A percentile compares a stretch with the other conserved stretches of the same genome.
phyloP scores from a whole-genome alignment of 2,113 vertebrate species.

The Psammodynastes pulverulentus region DNA sequence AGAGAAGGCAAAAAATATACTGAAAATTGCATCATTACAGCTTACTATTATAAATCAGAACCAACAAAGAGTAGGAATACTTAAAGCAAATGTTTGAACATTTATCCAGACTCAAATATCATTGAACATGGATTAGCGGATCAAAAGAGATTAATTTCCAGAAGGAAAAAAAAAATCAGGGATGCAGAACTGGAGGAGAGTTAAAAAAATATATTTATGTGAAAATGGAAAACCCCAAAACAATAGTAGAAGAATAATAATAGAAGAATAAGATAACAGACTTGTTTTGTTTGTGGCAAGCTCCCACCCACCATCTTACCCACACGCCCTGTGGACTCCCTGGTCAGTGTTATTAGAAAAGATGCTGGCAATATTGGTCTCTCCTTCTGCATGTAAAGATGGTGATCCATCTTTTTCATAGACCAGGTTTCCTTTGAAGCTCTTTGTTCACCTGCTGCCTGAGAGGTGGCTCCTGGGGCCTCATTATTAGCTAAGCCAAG shows the following conservation, averaged over 20 bases:
- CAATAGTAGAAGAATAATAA: background rate
- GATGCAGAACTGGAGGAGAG: background rate
- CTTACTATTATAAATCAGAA: background rate
- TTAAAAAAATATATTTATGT: background rate
- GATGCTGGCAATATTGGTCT: constrained; percentile 30
- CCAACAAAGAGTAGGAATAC: background rate
- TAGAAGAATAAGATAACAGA: background rate
- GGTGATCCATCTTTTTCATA: constrained; percentile 13
- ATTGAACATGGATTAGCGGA: background rate
- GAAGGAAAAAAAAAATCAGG: background rate
- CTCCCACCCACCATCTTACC: background rate
- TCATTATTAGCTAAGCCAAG: constrained; percentile 2
- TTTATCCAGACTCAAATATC: background rate
- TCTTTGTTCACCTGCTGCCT: constrained; percentile 23
- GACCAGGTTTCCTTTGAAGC: background rate
- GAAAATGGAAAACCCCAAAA: background rate
- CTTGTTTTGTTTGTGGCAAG: background rate
- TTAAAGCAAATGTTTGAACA: background rate
- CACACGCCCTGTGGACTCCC: background rate
- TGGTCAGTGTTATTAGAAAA: background rate
- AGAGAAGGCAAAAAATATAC: background rate
- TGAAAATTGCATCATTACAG: background rate
- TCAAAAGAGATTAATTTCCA: background rate
- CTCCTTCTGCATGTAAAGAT: fast-evolving
- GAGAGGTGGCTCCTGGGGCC: constrained; percentile 2